Percentiles rank a stretch among this genome's conserved stretches.
These are phyloP conservation scores for Chrysocyon brachyurus DNA, from an alignment of 2,797 vertebrate genomes.

Conservation along the genomic window DNA sequence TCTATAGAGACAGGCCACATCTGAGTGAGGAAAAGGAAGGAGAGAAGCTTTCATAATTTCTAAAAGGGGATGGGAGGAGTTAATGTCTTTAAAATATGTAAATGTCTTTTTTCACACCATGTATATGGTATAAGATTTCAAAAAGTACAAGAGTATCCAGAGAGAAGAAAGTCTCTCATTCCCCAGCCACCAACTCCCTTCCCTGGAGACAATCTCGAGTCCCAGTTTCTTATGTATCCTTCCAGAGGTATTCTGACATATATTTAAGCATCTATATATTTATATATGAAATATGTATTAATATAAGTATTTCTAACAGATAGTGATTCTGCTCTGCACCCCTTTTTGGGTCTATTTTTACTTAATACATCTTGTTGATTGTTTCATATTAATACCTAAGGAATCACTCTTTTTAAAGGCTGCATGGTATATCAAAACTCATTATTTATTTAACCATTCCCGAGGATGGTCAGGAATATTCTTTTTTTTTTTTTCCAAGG, in stretches of 20 bases:
- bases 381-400: background rate
- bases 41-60: background rate
- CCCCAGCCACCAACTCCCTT: background rate
- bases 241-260: background rate
- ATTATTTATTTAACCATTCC: background rate
- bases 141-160: background rate
- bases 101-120: background rate
- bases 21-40: background rate
- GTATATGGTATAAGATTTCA: background rate
- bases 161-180: background rate
- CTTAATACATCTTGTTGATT: background rate
- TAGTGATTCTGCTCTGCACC: background rate
- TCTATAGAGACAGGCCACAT: background rate
- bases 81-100: conserved; percentile 3
- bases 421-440: background rate
- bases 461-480: background rate
- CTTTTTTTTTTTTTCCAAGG: background rate
- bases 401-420: background rate
- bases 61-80: background rate
- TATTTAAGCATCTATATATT: background rate
- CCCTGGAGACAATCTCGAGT: background rate
- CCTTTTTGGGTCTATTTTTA: background rate
- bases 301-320: background rate
- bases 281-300: background rate
- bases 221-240: background rate